phyloP scores from a whole-genome alignment of 2,797 vertebrate genomes.

The Tokudaia tokunoshimensis region DNA sequence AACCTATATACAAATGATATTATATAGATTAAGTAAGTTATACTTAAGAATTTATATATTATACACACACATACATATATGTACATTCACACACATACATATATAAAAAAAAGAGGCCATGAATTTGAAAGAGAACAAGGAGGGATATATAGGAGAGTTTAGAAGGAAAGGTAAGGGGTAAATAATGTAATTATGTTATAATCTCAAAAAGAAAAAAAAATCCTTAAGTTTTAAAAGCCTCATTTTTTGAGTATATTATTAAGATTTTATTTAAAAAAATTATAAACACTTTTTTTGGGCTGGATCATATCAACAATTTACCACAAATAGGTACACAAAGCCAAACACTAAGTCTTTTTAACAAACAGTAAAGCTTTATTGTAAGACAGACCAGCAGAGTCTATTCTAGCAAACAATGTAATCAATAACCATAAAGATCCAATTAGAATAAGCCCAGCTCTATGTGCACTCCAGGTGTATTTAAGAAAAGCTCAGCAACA shows the following conservation, averaged over 20 bases:
- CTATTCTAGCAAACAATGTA: background rate
- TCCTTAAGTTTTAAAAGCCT: background rate
- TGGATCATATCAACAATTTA: background rate
- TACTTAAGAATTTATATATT: background rate
- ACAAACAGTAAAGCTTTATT: slow-evolving; percentile 61
- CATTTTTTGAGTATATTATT: background rate
- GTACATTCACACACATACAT: background rate
- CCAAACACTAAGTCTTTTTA: slow-evolving; percentile 54
- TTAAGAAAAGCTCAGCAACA: background rate
- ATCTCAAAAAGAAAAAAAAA: background rate
- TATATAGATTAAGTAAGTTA: background rate
- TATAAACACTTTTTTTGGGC: background rate
- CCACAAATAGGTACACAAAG: background rate
- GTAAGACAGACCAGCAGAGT: background rate
- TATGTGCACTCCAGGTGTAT: background rate
- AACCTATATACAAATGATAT: background rate
- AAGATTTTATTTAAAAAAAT: slow-evolving; percentile 17
- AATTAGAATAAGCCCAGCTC: background rate
- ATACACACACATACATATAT: background rate
- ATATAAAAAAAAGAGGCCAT: background rate
- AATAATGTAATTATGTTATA: background rate
- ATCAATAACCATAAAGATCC: background rate
- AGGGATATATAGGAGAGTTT: background rate
- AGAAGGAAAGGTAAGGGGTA: background rate
- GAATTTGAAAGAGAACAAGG: background rate